Percentiles rank a stretch among this genome's conserved stretches.
Evolutionary conservation across 1,140 invertebrate species (phyloP).

Genomic region (Drosophila funebris): DNA sequence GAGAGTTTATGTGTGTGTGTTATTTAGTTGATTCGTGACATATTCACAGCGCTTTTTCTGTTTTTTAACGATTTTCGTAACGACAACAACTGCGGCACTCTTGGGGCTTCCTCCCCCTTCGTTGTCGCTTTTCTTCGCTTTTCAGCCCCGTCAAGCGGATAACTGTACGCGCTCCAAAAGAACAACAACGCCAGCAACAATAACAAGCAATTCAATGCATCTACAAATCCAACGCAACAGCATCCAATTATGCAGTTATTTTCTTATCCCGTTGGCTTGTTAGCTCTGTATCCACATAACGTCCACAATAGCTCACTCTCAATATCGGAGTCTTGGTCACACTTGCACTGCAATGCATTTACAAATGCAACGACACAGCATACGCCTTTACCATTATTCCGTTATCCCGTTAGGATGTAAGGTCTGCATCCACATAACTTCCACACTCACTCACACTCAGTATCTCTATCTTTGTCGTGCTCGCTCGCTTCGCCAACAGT

Average conservation of each 20-base stretch:
- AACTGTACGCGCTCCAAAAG: slow-evolving; percentile 1
- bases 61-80: slow-evolving; percentile 76
- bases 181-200: neutral
- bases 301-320: too few species aligned
- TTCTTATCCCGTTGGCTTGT: neutral
- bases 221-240: neutral
- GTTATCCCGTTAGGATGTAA: slow-evolving; percentile 1
- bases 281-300: too few species aligned
- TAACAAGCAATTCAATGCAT: neutral
- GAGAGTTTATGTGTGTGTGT: slow-evolving; percentile 8
- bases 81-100: slow-evolving; percentile 47
- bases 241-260: neutral
- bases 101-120: slow-evolving; percentile 60
- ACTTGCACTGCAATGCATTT: too few species aligned
- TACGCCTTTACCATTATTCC: neutral
- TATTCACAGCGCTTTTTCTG: slow-evolving; percentile 54
- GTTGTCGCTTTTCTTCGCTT: neutral
- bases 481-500: slow-evolving; percentile 22
- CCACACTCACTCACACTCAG: neutral
- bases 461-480: neutral
- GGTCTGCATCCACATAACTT: too few species aligned
- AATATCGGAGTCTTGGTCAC: neutral
- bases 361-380: neutral
- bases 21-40: slow-evolving; percentile 57
- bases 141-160: slow-evolving; percentile 25